Base-by-base conservation (phyloP, 2,797 vertebrate species). In the Phoeniculus purpureus region DNA sequence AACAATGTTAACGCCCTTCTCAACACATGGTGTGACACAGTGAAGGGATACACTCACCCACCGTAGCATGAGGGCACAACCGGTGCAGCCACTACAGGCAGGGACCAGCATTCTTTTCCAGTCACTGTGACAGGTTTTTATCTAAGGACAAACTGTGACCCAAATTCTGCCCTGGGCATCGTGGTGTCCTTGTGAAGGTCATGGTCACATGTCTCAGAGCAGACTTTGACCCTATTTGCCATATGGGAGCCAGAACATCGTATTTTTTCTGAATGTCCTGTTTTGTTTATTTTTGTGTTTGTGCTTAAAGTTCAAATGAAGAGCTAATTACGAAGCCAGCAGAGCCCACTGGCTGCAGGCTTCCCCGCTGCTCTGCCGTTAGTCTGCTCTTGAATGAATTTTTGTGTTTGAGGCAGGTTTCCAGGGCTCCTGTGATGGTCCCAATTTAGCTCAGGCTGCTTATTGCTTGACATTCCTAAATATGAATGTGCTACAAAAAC, bases 161-260 rank as follows among this genome's bases (percentile, higher is more conserved):
- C 79, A 72, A 6, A 94, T 93, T 64, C 34, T 27, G 62, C n/a
- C 48, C 59, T 70, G 79, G 81, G 79, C 93, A 59, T 54, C 45
- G 0, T 1, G 37, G 6, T 54, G 76, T 90, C 92, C 93, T 66
- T 51, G 14, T 0, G 3, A 91, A 95, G 88, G 90, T 93, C 93
- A 6, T 3, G 37, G 26, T 68, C 93, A 91, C 84, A 59, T 94
- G 93, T 70, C 73, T 81, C 59, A 26, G 59, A 90, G 92, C 94
- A 95, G 94, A 59, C 72, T 87, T 93, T 92, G 94, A 68, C 86
- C 94, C 88, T 86, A 5, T 96, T 95, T 85, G 86, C 91, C 95
- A 95, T 89, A 89, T 95, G 94, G 93, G 89, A 95, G 92, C 76
- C 74, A 75, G 74, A 77, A n/a, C 68, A 78, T 56, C 37, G 1